phyloP scores from a whole-genome alignment of 92 coral and sea anemone genomes.

The Phenganax subtilis region DNA sequence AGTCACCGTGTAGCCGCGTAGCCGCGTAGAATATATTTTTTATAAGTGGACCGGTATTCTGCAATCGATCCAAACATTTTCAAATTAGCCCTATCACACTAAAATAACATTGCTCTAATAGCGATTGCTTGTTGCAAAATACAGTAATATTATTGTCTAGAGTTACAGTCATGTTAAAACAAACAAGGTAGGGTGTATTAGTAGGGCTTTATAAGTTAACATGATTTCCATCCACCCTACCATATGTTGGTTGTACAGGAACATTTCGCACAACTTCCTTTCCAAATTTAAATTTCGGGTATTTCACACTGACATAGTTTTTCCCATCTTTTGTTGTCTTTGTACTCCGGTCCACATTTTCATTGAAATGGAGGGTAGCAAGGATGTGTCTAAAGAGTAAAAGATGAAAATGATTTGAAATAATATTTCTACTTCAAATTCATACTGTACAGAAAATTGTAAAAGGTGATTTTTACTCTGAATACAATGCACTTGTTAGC shows the following conservation, averaged over 20 bases:
- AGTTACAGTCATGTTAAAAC: not conserved
- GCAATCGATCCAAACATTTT: no score
- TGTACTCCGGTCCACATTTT: slow-evolving; percentile 5
- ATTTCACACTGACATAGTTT: slow-evolving; percentile 4
- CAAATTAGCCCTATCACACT: no score
- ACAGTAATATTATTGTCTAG: not conserved
- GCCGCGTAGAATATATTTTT: no score
- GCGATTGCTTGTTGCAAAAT: no score
- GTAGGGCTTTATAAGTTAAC: slow-evolving; percentile 1
- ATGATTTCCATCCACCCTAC: slow-evolving; percentile 13
- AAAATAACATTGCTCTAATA: no score
- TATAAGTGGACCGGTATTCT: no score
- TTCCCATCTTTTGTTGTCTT: slow-evolving; percentile 32
- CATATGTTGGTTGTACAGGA: slow-evolving; percentile 22
- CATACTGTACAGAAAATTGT: no score
- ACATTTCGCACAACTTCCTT: slow-evolving; percentile 24
- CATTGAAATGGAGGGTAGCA: slow-evolving; percentile 36
- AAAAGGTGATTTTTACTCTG: not conserved
- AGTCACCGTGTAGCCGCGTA: no score
- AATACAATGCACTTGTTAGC: not conserved
- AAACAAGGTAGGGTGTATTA: not conserved
- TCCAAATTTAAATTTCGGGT: slow-evolving; percentile 36
- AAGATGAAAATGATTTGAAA: not conserved
- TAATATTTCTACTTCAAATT: slow-evolving; percentile 7
- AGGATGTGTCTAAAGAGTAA: slow-evolving; percentile 22